Evolutionary conservation across 2,113 vertebrate genomes (phyloP).

Genomic region (Cynocephalus volans): DNA sequence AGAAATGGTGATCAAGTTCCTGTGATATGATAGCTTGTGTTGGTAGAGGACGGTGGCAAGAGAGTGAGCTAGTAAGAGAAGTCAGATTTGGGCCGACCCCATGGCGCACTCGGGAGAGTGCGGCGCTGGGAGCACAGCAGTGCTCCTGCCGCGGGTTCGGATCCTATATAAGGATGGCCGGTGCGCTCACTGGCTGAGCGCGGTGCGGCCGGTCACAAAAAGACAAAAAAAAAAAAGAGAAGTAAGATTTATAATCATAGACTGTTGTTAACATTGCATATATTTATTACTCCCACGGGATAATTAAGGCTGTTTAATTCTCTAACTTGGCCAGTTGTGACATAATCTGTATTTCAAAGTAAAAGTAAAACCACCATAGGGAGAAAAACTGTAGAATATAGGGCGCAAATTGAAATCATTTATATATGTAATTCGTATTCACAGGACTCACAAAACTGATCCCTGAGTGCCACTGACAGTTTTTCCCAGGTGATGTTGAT

Average conservation of each 20-base stretch:
- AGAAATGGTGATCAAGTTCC: background rate
- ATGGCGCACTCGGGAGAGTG: too few relatives aligned
- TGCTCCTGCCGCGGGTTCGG: too few relatives aligned
- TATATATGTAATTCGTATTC: conserved; percentile 55
- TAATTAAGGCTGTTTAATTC: conserved; percentile 40
- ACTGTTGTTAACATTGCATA: background rate
- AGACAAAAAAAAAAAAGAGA: too few relatives aligned
- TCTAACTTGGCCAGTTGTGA: background rate
- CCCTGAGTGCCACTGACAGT: background rate
- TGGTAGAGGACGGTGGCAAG: background rate
- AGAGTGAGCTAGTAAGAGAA: background rate
- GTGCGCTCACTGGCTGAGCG: too few relatives aligned
- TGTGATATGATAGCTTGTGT: background rate
- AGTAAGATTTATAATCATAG: background rate
- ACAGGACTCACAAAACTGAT: background rate
- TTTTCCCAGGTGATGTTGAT: background rate
- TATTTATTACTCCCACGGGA: background rate
- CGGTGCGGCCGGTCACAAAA: too few relatives aligned
- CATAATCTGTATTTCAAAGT: conserved; percentile 42
- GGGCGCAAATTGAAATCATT: conserved; percentile 41
- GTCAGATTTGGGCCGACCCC: too few relatives aligned
- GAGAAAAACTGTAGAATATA: background rate
- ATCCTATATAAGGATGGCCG: too few relatives aligned
- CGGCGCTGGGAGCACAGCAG: too few relatives aligned
- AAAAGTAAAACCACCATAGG: conserved; percentile 21